Percentiles rank a stretch among this genome's conserved stretches.
These are phyloP conservation scores for Anniella stebbinsi DNA, from an alignment of 2,797 vertebrate species.

Conservation along the genomic window DNA sequence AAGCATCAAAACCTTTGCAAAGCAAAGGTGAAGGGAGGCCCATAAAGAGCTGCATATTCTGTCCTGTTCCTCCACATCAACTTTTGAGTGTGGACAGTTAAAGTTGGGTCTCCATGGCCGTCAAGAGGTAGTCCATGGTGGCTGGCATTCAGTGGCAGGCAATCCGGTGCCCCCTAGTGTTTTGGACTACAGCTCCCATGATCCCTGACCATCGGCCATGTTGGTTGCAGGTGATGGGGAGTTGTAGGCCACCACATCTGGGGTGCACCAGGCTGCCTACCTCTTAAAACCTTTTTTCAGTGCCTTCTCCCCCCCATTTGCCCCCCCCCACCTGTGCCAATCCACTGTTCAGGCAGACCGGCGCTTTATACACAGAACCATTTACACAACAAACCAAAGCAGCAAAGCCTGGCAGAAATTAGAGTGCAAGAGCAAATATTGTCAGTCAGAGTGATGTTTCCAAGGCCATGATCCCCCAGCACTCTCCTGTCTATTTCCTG, in stretches of 20 bases:
- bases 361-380: neutral
- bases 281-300: conserved; percentile 5
- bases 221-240: too few species aligned
- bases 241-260: too few species aligned
- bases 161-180: too few species aligned
- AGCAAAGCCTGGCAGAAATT: neutral
- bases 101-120: neutral
- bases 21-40: neutral
- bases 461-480: neutral
- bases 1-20: neutral
- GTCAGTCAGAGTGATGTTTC: neutral
- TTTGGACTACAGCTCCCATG: too few species aligned
- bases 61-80: fast-evolving
- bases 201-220: too few species aligned
- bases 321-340: too few species aligned
- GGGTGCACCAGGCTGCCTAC: neutral
- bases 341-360: neutral
- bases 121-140: fast-evolving
- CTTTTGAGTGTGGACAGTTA: too few species aligned
- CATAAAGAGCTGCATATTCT: neutral
- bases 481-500: neutral
- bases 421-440: neutral
- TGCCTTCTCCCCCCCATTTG: too few species aligned
- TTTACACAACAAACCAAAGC: neutral
- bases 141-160: neutral